Evolutionary conservation across 1,140 invertebrate genomes (phyloP), one percentile per base, ranked within the genome.

Genomic region (Drosophila ficusphila): DNA sequence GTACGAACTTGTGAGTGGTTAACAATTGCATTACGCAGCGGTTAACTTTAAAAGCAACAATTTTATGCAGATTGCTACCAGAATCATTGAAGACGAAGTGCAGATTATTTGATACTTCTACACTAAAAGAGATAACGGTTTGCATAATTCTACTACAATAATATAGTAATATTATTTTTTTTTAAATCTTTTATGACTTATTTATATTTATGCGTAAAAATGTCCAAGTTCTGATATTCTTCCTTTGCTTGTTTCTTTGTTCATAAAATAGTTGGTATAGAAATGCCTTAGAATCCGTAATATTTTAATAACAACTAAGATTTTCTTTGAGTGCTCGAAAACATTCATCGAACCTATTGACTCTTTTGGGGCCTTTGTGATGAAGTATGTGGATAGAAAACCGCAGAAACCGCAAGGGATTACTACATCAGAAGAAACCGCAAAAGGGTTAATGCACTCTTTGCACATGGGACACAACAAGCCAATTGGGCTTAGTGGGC

Each of bases 21-120:
- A 58, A 62, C 81, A 76, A 79, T 76, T 79, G 76, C 67, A 86
- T 68, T 86, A 76, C 36, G 19, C 65, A 76, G 75, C 76, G 79
- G 73, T 76, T 68, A 64, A 53, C 70, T 68, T 58, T 85, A 19
- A 60, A 75, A 49, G 42, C 41, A 62, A 53, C 54, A 54, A 85
- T 71, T 70, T 46, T 64, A 64, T 67, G 62, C 27, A 51, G 60
- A 61, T 61, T 61, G 27, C 58, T 57, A 6, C n/a, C 8, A 42
- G 38, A 25, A 62, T 14, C 21, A 39, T 23, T 16, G 39, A 29
- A 34, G 21, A 36, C 16, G 54, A 36, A 27, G 29, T 29, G 16
- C 9, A 38, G 14, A 54, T 25, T 57, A 44, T 25, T 0, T 25
- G 41, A 12, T 44, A 14, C n/a, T n/a, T 23, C 7, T 44, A 21